Evolutionary conservation across 2,797 vertebrate species (phyloP), one percentile per base, ranked within the genome.

Genomic region (Carapus acus): DNA sequence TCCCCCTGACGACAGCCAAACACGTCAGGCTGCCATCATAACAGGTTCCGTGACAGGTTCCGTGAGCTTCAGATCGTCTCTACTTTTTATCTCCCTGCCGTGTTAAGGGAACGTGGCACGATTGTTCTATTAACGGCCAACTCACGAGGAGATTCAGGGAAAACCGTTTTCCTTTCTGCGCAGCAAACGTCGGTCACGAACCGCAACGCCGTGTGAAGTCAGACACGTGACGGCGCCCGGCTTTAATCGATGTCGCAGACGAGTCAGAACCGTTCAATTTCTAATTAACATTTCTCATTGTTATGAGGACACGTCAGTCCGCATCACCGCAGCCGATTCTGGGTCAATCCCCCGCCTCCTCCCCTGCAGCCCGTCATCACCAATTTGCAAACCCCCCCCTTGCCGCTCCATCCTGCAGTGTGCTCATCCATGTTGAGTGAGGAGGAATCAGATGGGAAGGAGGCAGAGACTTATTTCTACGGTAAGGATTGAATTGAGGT

Each of bases 311-410:
- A 73, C 46, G 73, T 82, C 77, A 67, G 54, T 83, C 49, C 27
- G 72, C 82, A 71, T 75, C 76, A 79, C 47, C 31, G 29, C 63
- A 84, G 73, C 62, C 12, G 66, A 87, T 87, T 86, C 82, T 87
- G 78, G 84, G 87, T 87, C 85, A 87, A 74, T 79, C 75, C 59
- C 55, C 27, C 49, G 49, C n/a, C 54, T 43, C 24, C 29, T 59
- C 55, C 39, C n/a, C n/a, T n/a, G n/a, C n/a, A n/a, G n/a, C n/a
- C n/a, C n/a, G n/a, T n/a, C n/a, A n/a, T n/a, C n/a, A n/a, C n/a
- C n/a, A n/a, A n/a, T n/a, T n/a, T n/a, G n/a, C n/a, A n/a, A n/a
- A 40, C 33, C 54, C 55, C 46, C 46, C 71, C 50, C 54, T 45
- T n/a, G n/a, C n/a, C 53, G 40, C 43, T 27, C 31, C 43, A 43